Base-by-base conservation (phyloP, 1,140 invertebrate species). In the Fopius arisanus region DNA sequence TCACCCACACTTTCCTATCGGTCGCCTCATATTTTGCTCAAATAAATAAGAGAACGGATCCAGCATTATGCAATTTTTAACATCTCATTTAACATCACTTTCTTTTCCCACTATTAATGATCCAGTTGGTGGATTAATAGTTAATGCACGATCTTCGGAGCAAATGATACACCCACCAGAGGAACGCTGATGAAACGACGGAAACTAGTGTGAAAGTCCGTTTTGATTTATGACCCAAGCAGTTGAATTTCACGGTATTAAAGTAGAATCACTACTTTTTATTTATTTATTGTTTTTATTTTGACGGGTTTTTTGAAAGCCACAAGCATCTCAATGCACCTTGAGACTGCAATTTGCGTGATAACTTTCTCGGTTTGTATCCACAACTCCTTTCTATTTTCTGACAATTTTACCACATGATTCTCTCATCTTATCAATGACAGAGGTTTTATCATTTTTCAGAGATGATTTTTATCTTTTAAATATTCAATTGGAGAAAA, bases 341-440 rank as follows among this genome's bases (percentile, higher is more conserved):
- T 14, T 59, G 54, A 6, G 19, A 26, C 19, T 59, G 7, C 14
- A 51, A 51, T 19, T 5, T 16, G 43, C 5, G 19, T 12, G 23
- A 59, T 12, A 59, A 59, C 54, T 59, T 59, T 59, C 54, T 19
- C 14, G n/a, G n/a, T n/a, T n/a, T n/a, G n/a, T n/a, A n/a, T n/a
- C n/a, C n/a, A n/a, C n/a, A n/a, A 28, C 54, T 26, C 19, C 54
- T 59, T 59, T 59, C 54, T 59, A 59, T 59, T 23, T 59, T n/a
- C n/a, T n/a, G n/a, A n/a, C n/a, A n/a, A n/a, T n/a, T n/a, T n/a
- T n/a, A n/a, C n/a, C n/a, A n/a, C n/a, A n/a, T n/a, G n/a, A n/a
- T n/a, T n/a, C n/a, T n/a, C n/a, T n/a, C n/a, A n/a, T n/a, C n/a
- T n/a, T n/a, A n/a, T n/a, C n/a, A n/a, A n/a, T n/a, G n/a, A n/a